Conservation (phyloP, 2,113 vertebrate genomes). For the Triplophysa dalaica region DNA sequence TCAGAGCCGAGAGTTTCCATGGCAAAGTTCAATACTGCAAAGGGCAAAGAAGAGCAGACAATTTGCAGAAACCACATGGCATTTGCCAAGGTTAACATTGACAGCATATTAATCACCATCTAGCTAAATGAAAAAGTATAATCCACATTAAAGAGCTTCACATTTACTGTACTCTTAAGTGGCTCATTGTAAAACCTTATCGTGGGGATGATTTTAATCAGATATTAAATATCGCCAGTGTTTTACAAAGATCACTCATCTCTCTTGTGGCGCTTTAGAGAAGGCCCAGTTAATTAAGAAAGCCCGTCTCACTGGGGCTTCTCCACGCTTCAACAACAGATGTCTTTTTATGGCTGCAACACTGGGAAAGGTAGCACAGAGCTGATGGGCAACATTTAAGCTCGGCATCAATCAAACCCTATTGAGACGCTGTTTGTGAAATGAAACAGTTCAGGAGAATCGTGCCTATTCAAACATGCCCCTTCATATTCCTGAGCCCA, state of each 20-base stretch:
- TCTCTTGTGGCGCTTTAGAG: constrained; percentile 31
- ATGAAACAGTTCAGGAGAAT: constrained; percentile 19
- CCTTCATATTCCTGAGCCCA: too few relatives aligned
- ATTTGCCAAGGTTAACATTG: constrained; percentile 59
- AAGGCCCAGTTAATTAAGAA: constrained; percentile 45
- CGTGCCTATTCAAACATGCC: too few relatives aligned
- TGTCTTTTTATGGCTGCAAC: constrained; percentile 37
- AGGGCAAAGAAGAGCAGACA: constrained; percentile 51
- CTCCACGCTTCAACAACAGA: constrained; percentile 22
- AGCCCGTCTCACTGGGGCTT: neutral
- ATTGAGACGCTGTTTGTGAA: constrained; percentile 14
- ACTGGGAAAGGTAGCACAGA: constrained; percentile 26
- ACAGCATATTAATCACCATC: constrained; percentile 60
- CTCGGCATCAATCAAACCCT: constrained; percentile 25
- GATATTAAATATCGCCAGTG: constrained; percentile 50
- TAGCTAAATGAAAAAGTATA: constrained; percentile 57
- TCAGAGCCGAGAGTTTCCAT: constrained; percentile 19
- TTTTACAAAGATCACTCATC: constrained; percentile 44
- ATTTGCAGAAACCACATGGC: constrained; percentile 54
- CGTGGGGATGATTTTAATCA: constrained; percentile 51
- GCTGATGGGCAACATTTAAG: constrained; percentile 30
- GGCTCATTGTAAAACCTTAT: constrained; percentile 51
- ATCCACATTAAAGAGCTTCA: constrained; percentile 57
- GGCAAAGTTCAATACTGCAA: constrained; percentile 42
- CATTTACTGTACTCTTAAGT: constrained; percentile 54